A percentile compares a stretch with the other conserved stretches of the same genome.
These are phyloP conservation scores for Progne subis DNA, from an alignment of 2,113 vertebrate species.

Conservation along the genomic window DNA sequence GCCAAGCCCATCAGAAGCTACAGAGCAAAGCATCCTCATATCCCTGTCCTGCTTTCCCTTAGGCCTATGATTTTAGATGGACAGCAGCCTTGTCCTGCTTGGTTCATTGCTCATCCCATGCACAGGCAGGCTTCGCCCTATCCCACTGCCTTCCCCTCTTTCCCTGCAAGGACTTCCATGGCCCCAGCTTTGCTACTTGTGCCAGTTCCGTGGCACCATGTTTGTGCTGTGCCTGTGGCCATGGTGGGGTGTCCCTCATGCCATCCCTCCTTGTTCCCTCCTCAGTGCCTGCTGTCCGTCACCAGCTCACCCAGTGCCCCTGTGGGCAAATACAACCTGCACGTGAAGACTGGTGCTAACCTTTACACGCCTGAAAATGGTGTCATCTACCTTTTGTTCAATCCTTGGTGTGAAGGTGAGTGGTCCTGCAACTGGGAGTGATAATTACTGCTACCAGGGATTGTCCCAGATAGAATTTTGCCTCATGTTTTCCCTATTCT, in stretches of 20 bases:
- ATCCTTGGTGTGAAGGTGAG: constrained; percentile 75
- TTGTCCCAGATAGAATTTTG: not conserved
- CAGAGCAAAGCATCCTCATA: not conserved
- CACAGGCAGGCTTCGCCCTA: fast-evolving
- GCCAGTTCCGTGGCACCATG: not conserved
- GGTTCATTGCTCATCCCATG: not conserved
- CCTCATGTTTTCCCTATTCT: not conserved
- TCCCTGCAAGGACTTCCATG: fast-evolving
- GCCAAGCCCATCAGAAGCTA: not conserved
- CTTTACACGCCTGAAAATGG: not conserved
- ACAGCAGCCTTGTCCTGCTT: not conserved
- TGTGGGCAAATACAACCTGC: constrained; percentile 65
- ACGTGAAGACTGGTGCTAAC: constrained; percentile 4
- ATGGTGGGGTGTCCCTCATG: not conserved
- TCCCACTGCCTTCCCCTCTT: not conserved
- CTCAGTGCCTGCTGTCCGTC: constrained; percentile 63
- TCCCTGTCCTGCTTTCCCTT: not conserved
- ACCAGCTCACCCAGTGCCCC: constrained; percentile 27
- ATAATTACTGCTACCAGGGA: not conserved
- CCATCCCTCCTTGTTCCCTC: not conserved
- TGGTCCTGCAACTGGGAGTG: not conserved
- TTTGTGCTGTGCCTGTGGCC: not conserved
- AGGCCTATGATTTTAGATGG: not conserved
- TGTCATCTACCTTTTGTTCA: constrained; percentile 70
- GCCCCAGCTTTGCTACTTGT: fast-evolving